Conservation (phyloP, 92 coral and sea anemone species). For the Nematostella vectensis region DNA sequence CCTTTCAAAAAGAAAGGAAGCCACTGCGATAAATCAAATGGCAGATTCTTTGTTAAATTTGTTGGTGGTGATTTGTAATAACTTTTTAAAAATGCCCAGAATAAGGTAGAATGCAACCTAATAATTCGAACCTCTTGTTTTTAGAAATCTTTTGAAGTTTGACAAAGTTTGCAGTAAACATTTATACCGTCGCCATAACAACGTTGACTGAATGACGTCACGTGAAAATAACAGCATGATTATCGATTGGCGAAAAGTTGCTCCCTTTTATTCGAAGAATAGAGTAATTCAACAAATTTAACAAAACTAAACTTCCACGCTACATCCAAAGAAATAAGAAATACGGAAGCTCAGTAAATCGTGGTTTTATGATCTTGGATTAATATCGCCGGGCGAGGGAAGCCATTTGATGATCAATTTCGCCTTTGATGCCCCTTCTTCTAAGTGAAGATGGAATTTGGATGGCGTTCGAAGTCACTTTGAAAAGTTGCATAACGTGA, state of each 20-base stretch:
- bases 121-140: too few species aligned
- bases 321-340: background rate
- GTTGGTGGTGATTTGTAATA: too few species aligned
- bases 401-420: too few species aligned
- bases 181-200: conserved; percentile 26
- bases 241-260: conserved; percentile 3
- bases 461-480: conserved; percentile 19
- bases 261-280: background rate
- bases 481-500: conserved; percentile 14
- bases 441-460: conserved; percentile 70
- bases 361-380: background rate
- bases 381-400: too few species aligned
- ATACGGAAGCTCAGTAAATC: background rate
- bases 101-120: too few species aligned
- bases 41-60: too few species aligned
- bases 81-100: too few species aligned
- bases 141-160: too few species aligned
- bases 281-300: background rate
- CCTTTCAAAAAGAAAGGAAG: too few species aligned
- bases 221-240: conserved; percentile 45
- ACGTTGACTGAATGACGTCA: conserved; percentile 80
- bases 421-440: too few species aligned
- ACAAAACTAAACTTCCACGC: background rate
- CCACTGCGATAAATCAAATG: too few species aligned
- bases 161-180: conserved; percentile 55